Conservation (phyloP, 2,888 invertebrate species). For the Parapristionchus giblindavisi region DNA sequence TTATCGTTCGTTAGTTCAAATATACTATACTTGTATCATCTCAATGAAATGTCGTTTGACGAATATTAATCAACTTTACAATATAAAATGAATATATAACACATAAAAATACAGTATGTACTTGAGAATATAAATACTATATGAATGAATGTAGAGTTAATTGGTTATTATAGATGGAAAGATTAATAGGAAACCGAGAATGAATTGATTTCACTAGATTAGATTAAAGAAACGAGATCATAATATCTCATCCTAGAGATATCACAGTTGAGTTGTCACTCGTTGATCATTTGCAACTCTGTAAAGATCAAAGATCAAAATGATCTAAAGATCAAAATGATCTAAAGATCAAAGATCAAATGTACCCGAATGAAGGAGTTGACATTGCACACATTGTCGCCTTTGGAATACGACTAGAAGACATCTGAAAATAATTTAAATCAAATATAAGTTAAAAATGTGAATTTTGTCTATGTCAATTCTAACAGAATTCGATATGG, state of each 20-base stretch:
- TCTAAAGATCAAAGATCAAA: not conserved
- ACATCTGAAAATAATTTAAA: conserved; percentile 35
- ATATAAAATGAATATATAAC: too few relatives aligned
- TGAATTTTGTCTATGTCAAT: too few relatives aligned
- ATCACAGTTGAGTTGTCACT: conserved; percentile 34
- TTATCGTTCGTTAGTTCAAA: too few relatives aligned
- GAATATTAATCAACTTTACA: too few relatives aligned
- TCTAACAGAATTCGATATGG: too few relatives aligned
- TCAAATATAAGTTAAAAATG: too few relatives aligned
- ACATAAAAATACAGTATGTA: too few relatives aligned
- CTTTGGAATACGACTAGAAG: conserved; percentile 31
- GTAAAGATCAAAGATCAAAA: not conserved
- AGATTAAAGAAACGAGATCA: conserved; percentile 4
- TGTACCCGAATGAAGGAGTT: conserved; percentile 29
- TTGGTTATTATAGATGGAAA: not conserved
- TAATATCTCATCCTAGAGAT: not conserved
- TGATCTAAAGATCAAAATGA: not conserved
- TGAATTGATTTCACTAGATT: conserved; percentile 31
- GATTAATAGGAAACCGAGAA: conserved; percentile 13
- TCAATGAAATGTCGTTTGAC: too few relatives aligned
- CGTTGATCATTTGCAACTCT: conserved; percentile 14
- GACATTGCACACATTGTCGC: conserved; percentile 32
- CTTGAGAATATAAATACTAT: too few relatives aligned
- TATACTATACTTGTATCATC: too few relatives aligned
- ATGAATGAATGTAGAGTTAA: too few relatives aligned